These are phyloP conservation scores for Mico argentatus DNA, from an alignment of 2,797 vertebrate genomes.

Conservation along the genomic window DNA sequence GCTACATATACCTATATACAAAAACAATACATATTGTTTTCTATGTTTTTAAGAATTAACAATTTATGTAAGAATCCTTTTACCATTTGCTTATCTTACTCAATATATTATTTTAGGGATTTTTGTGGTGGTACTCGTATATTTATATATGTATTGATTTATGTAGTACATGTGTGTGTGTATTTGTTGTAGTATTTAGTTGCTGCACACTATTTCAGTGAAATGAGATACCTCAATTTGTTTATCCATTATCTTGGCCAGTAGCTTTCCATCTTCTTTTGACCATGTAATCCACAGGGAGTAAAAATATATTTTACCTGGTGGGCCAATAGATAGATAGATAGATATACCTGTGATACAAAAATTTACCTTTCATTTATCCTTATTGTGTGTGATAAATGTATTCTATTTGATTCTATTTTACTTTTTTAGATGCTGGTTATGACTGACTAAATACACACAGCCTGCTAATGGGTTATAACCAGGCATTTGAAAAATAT, in stretches of 20 bases:
- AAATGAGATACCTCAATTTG: not conserved
- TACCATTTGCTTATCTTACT: not conserved
- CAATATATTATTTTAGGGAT: not conserved
- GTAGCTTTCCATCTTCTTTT: not conserved
- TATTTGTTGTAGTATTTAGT: not conserved
- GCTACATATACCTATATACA: not conserved
- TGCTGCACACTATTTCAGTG: not conserved
- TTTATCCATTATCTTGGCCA: not conserved
- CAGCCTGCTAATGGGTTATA: not conserved
- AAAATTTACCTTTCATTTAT: not conserved
- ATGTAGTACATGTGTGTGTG: not conserved
- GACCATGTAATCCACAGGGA: not conserved
- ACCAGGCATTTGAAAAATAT: constrained; percentile 8
- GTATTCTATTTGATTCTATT: not conserved
- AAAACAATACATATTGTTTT: not conserved
- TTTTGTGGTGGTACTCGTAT: not conserved
- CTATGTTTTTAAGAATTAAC: not conserved
- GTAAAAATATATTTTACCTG: not conserved
- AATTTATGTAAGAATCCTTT: not conserved
- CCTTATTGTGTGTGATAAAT: not conserved
- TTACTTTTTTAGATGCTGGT: not conserved
- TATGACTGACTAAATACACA: not conserved
- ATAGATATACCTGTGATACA: not conserved
- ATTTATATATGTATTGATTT: not conserved
- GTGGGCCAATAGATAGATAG: not conserved